Evolutionary conservation across 2,888 invertebrate species (phyloP), one percentile per base, ranked within the genome.

Genomic region (Celastrina argiolus): DNA sequence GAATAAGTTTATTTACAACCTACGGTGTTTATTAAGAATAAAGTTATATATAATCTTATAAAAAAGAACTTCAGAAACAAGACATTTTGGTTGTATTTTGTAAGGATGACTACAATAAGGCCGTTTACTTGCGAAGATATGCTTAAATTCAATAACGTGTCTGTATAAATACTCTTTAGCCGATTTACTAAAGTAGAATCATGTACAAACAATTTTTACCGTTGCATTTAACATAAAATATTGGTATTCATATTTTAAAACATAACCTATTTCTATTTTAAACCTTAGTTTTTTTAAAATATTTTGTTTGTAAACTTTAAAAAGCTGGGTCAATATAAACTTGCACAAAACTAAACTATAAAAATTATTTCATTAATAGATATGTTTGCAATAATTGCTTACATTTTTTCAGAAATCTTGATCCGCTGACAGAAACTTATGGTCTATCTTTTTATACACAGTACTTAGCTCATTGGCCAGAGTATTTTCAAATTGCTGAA

Each of bases 391-490:
- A 6, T 6, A 26, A 56, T n/a, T 65, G 41, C 58, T 14, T 66
- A 65, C 36, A n/a, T 34, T 63, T 66, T 12, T 26, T 65, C 88
- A 98, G 98, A 68, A 99, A 99, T 87, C 93, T 99, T 82, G 99
- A 99, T 87, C 97, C 98, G 0, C 90, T 99, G 65, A 99, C 99
- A 4, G 99, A 99, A 92, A 99, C 99, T 22, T 98, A 98, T 88
- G 98, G 97, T 0, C 88, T 98, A 66, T 95, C 97, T 7, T 99
- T 99, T 91, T 99, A 99, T 80, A 96, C 99, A 88, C 98, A 98
- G 81, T 99, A 99, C 88, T 89, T 99, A 80, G 97, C 98, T 10
- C 97, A 98, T 81, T 99, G 99, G 99, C 99, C 99, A 0, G 99
- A 99, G 87, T 99, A 98, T 85, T 99, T 99, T 84, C 97, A 98